phyloP scores from a whole-genome alignment of 2,113 vertebrate species.

The Maccullochella peelii region DNA sequence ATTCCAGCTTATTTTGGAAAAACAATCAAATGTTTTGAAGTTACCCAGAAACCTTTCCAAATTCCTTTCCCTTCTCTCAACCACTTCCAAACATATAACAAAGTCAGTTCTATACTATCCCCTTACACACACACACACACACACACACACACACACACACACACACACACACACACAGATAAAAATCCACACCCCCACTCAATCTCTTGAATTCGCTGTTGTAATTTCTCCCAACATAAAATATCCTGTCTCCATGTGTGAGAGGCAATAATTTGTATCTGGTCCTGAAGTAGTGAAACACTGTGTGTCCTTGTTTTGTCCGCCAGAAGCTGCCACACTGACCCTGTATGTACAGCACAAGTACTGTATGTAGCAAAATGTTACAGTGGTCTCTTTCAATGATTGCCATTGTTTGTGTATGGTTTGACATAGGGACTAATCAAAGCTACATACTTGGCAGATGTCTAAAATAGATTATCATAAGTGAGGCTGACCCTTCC shows the following conservation, averaged over 20 bases:
- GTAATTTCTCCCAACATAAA: conserved; percentile 41
- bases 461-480: not conserved
- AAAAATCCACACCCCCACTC: conserved; percentile 21
- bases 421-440: not conserved
- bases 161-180: not conserved
- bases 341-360: not conserved
- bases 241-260: conserved; percentile 25
- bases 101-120: not conserved
- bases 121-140: not conserved
- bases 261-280: conserved; percentile 27
- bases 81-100: not conserved
- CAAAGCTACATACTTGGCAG: not conserved
- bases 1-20: not conserved
- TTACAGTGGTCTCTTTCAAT: not conserved
- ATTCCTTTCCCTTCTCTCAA: not conserved
- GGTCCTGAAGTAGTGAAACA: conserved; percentile 3
- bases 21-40: conserved; percentile 8
- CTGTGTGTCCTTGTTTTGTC: conserved; percentile 5
- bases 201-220: not conserved
- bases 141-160: not conserved
- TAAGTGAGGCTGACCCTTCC: not conserved
- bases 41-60: not conserved
- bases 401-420: not conserved
- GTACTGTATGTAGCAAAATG: not conserved
- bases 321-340: not conserved